Percentiles rank a stretch among this genome's conserved stretches.
Conservation (phyloP, 2,888 invertebrate species). For the Schizaphis graminum region DNA sequence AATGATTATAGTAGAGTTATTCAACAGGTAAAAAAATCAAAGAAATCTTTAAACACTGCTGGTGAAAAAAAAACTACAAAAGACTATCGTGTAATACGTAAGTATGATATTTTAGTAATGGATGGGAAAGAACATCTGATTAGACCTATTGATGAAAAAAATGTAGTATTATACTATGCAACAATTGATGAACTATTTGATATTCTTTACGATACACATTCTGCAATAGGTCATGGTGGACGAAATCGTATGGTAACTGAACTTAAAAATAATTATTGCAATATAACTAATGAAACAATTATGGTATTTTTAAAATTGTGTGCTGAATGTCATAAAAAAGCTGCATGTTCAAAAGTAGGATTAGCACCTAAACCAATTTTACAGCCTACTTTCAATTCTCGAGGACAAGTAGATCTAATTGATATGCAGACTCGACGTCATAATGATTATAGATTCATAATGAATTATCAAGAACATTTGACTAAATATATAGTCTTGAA, state of each 20-base stretch:
- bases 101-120: conserved; percentile 51
- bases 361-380: neutral
- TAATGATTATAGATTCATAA: conserved; percentile 13
- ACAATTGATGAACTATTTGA: conserved; percentile 37
- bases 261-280: conserved; percentile 16
- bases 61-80: conserved; percentile 25
- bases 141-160: conserved; percentile 52
- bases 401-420: neutral
- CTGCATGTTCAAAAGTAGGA: neutral
- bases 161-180: conserved; percentile 29
- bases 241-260: conserved; percentile 30
- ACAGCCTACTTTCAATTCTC: conserved; percentile 9
- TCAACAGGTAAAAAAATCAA: conserved; percentile 34
- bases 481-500: conserved; percentile 1
- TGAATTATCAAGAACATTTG: conserved; percentile 2
- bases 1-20: neutral
- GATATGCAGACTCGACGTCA: neutral
- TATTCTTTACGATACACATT: conserved; percentile 16
- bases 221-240: conserved; percentile 52
- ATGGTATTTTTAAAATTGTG: conserved; percentile 27
- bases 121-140: conserved; percentile 46
- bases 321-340: conserved; percentile 12
- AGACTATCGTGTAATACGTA: conserved; percentile 23
- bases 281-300: conserved; percentile 46
- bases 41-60: neutral